Conservation (phyloP, 2,888 invertebrate genomes). For the Drosophila mayaguana region DNA sequence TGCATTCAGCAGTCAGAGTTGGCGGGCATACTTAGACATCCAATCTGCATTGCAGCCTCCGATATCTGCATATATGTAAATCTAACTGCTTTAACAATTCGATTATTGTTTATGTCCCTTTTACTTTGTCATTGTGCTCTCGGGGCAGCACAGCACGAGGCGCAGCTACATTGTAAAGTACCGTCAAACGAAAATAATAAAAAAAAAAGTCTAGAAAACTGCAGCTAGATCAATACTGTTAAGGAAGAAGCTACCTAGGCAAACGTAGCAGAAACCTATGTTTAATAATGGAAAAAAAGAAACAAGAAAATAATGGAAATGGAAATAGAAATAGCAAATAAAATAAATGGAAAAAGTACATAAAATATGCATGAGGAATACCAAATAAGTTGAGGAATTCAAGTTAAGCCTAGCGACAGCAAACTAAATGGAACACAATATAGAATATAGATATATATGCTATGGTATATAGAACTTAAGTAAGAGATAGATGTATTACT, state of each 20-base stretch:
- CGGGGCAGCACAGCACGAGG: conserved; percentile 62
- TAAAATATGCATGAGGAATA: conserved; percentile 62
- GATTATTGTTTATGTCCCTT: conserved; percentile 44
- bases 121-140: conserved; percentile 54
- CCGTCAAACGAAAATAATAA: conserved; percentile 59
- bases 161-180: conserved; percentile 84
- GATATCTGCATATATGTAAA: conserved; percentile 36
- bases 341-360: conserved; percentile 31
- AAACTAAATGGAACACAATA: conserved; percentile 48
- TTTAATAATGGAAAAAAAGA: conserved; percentile 32
- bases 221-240: conserved; percentile 56
- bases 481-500: conserved; percentile 50
- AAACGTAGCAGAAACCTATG: conserved; percentile 55
- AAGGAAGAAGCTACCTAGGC: conserved; percentile 34
- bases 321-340: conserved; percentile 4
- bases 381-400: conserved; percentile 53
- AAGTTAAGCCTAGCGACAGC: conserved; percentile 41
- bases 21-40: conserved; percentile 26
- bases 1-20: conserved; percentile 11
- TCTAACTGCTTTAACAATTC: conserved; percentile 45
- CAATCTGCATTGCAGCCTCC: conserved; percentile 21
- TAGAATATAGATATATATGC: conserved; percentile 43
- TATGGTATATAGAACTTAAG: conserved; percentile 43
- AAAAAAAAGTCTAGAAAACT: conserved; percentile 42
- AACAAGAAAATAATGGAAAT: neutral